Evolutionary conservation across 2,888 invertebrate genomes (phyloP), one percentile per base, ranked within the genome.

Genomic region (Orthosia gracilis): DNA sequence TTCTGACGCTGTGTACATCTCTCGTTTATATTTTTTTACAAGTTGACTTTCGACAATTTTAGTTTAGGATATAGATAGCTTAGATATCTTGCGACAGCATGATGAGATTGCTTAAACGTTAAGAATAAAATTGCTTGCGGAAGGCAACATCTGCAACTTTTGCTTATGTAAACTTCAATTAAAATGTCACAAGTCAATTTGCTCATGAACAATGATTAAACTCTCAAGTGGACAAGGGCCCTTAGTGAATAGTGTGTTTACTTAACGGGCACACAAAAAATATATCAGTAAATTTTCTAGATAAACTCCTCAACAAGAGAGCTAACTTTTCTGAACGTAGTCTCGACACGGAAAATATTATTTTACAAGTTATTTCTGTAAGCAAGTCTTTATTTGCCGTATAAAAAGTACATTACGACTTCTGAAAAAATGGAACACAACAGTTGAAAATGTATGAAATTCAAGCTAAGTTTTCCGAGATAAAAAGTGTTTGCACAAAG

Each of bases 401-500:
- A 58, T 64, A 69, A 64, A 80, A 82, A 26, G 9, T 47, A 40
- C 21, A 68, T 61, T 13, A 68, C n/a, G 50, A 26, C 49, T 17
- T 5, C 64, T n/a, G 13, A 31, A 78, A 73, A 68, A 59, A 50
- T 40, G 18, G 12, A 21, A 26, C 21, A 65, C 40, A 68, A 64
- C 65, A 67, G 62, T 75, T 77, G 21, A 82, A 84, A 76, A 78
- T 68, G 66, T 72, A 63, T 79, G 54, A 79, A 85, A 78, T 79
- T 72, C 47, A 40, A 71, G 59, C 58, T 26, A 62, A 67, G 67
- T 70, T 78, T 77, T 69, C 59, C 62, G 54, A 73, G 78, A 74
- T 65, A 81, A 81, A 78, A 76, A 76, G 31, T 77, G 78, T 78
- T 83, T 78, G 65, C 49, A 75, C 67, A 75, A 78, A 81, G 78